Conservation (phyloP, 2,888 invertebrate genomes). For the Hypomecis punctinalis region DNA sequence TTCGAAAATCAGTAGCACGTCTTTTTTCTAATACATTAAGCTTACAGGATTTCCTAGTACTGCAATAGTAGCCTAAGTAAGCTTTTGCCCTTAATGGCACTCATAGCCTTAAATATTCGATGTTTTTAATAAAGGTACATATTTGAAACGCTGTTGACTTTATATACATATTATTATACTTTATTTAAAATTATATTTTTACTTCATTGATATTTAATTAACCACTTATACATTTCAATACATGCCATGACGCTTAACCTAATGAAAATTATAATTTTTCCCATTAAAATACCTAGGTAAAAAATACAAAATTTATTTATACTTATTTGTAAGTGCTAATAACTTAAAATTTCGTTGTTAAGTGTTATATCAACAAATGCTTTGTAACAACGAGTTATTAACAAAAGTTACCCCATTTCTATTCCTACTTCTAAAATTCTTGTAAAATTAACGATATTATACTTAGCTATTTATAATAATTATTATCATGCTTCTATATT, state of each 20-base stretch:
- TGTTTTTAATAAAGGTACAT: conserved; percentile 32
- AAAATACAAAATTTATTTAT: conserved; percentile 11
- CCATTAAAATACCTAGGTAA: conserved; percentile 13
- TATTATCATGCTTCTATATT: conserved; percentile 31
- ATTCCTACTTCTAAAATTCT: conserved; percentile 1
- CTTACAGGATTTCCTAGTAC: too few species aligned
- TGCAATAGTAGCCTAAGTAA: neutral
- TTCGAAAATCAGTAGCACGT: too few species aligned
- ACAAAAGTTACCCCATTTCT: conserved; percentile 12
- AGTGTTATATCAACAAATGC: conserved; percentile 39
- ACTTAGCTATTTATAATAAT: conserved; percentile 15
- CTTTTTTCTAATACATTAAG: too few species aligned
- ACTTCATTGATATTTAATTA: conserved; percentile 11
- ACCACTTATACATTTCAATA: conserved; percentile 14
- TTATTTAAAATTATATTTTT: neutral
- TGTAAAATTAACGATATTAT: conserved; percentile 11
- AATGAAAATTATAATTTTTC: conserved; percentile 17
- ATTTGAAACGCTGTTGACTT: conserved; percentile 40
- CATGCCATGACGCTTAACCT: conserved; percentile 16
- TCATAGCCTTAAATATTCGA: conserved; percentile 78
- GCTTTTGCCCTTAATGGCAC: conserved; percentile 69
- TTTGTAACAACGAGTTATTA: conserved; percentile 28
- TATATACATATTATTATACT: conserved; percentile 20
- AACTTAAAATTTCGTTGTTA: conserved; percentile 29
- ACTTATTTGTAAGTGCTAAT: neutral